Evolutionary conservation across 2,888 invertebrate species (phyloP), one percentile per base, ranked within the genome.

Genomic region (Isoperla grammatica): DNA sequence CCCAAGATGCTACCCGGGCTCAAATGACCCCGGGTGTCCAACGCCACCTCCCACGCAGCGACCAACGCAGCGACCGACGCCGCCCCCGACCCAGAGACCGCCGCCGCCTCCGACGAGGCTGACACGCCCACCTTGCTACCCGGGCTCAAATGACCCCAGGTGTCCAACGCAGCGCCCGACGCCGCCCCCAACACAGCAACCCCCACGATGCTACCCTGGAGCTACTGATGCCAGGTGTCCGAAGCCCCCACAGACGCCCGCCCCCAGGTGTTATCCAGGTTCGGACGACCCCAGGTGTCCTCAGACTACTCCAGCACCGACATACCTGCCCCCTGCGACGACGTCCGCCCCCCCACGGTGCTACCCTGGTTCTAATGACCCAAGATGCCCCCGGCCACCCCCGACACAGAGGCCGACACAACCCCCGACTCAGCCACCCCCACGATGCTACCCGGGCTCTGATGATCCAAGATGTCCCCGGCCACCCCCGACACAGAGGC

Each of bases 201-300:
- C 37, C 61, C 61, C 63, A 29, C 54, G 45, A 4, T 67, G 65
- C 22, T 71, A 70, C 48, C 72, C 68, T 13, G 70, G 71, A 22
- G 69, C 69, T 5, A 64, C 49, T 17, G 61, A 43, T 45, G 63
- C 64, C 15, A 19, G 62, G 8, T 63, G 57, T 54, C 65, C 65
- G 23, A 59, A 59, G 11, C 63, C 62, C 11, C 23, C 64, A 9
- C 56, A 56, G 3, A 56, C 64, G 66, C 61, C 65, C 1, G 57
- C 61, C 1, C 37, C 77, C 65, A 0, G 67, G 5, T 70, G 71
- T 45, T 69, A 68, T 65, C 75, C 68, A 53, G 75, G 64, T 70
- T 76, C 73, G 1, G 67, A 69, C 1, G 70, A 77, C 68, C 74
- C 74, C 0, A 67, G 73, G 74, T 79, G 69, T 73, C 76, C 61